Evolutionary conservation across 2,797 vertebrate genomes (phyloP).

Genomic region (Catostomus latipinnis): DNA sequence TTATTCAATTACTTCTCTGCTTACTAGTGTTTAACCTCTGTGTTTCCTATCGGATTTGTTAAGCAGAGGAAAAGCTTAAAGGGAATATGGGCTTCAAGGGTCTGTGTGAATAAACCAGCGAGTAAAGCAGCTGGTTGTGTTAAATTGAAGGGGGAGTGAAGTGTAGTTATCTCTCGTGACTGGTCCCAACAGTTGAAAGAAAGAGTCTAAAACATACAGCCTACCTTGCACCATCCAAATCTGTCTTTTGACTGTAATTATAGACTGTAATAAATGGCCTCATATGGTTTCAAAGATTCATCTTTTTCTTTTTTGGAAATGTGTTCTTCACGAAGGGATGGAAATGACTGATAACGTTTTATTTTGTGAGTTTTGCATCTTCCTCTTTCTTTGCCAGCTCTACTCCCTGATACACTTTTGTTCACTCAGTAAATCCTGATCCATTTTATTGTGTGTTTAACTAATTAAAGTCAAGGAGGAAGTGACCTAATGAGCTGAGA

Average conservation of each 20-base stretch:
- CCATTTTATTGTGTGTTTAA: constrained; percentile 51
- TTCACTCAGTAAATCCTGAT: constrained; percentile 27
- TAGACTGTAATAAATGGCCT: constrained; percentile 17
- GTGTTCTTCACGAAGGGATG: constrained; percentile 3
- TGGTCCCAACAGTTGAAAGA: constrained; percentile 45
- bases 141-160: constrained; percentile 38
- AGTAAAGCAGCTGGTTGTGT: constrained; percentile 45
- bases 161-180: constrained; percentile 32
- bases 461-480: constrained; percentile 67
- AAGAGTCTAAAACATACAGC: constrained; percentile 38
- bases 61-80: constrained; percentile 57
- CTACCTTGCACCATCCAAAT: constrained; percentile 16
- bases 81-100: constrained; percentile 25
- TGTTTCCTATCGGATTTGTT: constrained; percentile 65
- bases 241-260: constrained; percentile 52
- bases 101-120: constrained; percentile 7
- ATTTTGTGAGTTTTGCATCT: neutral
- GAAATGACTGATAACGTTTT: constrained; percentile 24
- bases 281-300: constrained; percentile 12
- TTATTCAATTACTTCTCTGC: constrained; percentile 73
- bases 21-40: constrained; percentile 68
- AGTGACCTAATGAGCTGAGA: constrained; percentile 62
- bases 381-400: neutral
- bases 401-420: constrained; percentile 11
- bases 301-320: constrained; percentile 11